Evolutionary conservation across 2,113 vertebrate species (phyloP).

Genomic region (Oreocharis arfaki): DNA sequence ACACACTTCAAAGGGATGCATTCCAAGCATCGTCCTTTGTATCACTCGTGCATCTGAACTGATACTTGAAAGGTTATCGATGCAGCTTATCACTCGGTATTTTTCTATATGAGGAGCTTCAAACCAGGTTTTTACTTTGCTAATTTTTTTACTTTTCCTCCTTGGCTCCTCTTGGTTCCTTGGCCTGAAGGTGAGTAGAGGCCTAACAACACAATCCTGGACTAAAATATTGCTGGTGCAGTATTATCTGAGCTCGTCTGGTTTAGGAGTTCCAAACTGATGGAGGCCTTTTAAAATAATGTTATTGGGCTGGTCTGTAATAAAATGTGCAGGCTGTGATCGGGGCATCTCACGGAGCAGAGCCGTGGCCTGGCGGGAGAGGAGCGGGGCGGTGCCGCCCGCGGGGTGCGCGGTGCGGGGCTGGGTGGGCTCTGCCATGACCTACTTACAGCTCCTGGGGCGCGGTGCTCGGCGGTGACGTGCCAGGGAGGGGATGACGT

Average conservation of each 20-base stretch:
- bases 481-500: neutral
- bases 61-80: neutral
- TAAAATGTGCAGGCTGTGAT: neutral
- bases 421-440: neutral
- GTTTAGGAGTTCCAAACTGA: neutral
- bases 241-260: neutral
- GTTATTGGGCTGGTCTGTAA: neutral
- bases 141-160: neutral
- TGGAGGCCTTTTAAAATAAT: neutral
- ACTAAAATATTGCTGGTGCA: neutral
- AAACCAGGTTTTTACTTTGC: neutral
- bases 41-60: neutral
- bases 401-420: neutral
- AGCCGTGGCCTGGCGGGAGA: neutral
- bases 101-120: neutral
- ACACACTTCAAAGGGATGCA: accelerated
- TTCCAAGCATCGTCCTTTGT: neutral
- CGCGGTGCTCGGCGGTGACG: neutral
- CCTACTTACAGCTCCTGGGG: neutral
- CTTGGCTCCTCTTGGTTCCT: neutral
- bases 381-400: too few relatives aligned
- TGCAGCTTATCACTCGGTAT: neutral
- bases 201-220: accelerated
- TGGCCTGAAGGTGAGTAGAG: neutral
- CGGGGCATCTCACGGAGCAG: neutral